A percentile compares a stretch with the other conserved stretches of the same genome.
These are phyloP conservation scores for Himalopsyche japonica DNA, from an alignment of 2,888 invertebrate genomes.

Conservation along the genomic window DNA sequence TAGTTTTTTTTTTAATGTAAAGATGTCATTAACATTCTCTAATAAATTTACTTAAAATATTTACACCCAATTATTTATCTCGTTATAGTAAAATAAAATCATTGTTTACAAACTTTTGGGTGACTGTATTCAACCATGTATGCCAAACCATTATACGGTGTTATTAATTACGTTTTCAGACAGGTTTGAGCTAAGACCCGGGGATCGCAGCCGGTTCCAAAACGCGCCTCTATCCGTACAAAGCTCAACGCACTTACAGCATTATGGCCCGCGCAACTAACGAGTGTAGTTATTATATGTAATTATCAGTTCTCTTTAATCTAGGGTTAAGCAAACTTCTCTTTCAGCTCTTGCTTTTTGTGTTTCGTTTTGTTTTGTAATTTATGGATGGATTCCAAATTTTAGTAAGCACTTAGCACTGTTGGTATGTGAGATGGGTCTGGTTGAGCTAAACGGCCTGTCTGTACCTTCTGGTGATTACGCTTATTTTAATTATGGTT, in stretches of 20 bases:
- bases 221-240: conserved; percentile 11
- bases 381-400: conserved; percentile 19
- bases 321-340: conserved; percentile 59
- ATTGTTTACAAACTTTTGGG: background rate
- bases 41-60: too few relatives aligned
- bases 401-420: background rate
- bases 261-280: conserved; percentile 44
- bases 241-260: background rate
- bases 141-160: conserved; percentile 36
- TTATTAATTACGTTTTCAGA: conserved; percentile 40
- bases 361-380: conserved; percentile 26
- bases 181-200: conserved; percentile 37
- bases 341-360: conserved; percentile 37
- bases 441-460: background rate
- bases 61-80: too few relatives aligned
- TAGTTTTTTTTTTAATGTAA: too few relatives aligned
- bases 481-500: background rate
- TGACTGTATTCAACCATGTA: conserved; percentile 34
- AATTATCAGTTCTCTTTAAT: conserved; percentile 60
- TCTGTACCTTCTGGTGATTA: background rate
- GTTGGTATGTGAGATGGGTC: conserved; percentile 17
- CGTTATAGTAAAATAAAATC: too few relatives aligned
- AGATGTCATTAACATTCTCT: too few relatives aligned
- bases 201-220: background rate
- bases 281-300: conserved; percentile 55